phyloP scores from a whole-genome alignment of 2,797 vertebrate species.

The Sebastes cheni region DNA sequence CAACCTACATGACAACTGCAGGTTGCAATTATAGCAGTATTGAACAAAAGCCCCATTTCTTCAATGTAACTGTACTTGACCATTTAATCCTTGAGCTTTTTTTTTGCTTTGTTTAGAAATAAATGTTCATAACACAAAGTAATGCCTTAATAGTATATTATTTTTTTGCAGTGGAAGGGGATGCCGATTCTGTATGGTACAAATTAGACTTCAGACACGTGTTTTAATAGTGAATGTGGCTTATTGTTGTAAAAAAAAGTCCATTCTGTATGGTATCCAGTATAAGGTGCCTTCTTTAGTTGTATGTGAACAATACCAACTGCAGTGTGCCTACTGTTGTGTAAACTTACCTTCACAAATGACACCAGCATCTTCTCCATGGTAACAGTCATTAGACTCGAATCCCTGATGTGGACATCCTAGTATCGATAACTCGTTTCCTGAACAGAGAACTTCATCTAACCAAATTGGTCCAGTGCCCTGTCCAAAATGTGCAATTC shows the following conservation, averaged over 20 bases:
- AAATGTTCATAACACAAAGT: background rate
- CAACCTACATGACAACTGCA: background rate
- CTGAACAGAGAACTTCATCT: background rate
- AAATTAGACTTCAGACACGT: background rate
- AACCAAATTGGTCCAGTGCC: conserved; percentile 6
- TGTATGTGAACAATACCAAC: background rate
- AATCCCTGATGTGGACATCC: background rate
- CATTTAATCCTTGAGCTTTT: background rate
- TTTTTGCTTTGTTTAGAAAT: background rate
- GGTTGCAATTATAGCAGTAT: background rate
- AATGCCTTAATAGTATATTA: background rate
- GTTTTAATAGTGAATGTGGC: background rate
- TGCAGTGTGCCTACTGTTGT: background rate
- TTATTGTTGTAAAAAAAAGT: background rate
- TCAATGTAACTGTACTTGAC: background rate
- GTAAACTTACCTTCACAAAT: background rate
- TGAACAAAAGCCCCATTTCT: background rate
- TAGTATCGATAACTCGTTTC: background rate
- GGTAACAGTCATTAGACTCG: background rate
- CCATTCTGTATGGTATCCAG: background rate
- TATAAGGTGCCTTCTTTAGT: too few species aligned
- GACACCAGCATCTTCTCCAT: background rate
- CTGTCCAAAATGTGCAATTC: rapidly evolving
- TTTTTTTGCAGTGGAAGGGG: background rate
- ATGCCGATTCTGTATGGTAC: background rate